Conservation (phyloP, 2,888 invertebrate species). For the Tridacna gigas region DNA sequence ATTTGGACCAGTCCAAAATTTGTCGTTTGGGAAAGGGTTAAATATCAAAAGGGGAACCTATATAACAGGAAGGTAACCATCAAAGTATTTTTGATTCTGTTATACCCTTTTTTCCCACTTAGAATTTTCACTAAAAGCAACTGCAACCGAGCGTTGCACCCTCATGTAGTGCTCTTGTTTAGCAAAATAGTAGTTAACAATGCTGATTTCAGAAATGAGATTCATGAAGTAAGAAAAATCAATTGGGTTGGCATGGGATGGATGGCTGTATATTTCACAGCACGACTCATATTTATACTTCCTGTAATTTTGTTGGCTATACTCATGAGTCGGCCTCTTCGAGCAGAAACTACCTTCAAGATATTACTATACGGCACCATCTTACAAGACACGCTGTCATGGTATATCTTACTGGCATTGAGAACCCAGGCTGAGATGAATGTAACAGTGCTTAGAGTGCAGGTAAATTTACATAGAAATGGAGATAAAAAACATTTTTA, state of each 20-base stretch:
- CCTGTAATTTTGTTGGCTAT: slow-evolving; percentile 7
- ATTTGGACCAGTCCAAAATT: too few species aligned
- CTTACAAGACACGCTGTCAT: slow-evolving; percentile 6
- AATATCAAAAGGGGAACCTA: too few species aligned
- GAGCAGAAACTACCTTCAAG: not conserved
- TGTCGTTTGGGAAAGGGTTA: too few species aligned
- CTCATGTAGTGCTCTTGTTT: too few species aligned
- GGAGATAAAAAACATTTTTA: not conserved
- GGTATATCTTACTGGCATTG: slow-evolving; percentile 6
- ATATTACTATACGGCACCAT: not conserved
- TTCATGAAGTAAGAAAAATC: not conserved
- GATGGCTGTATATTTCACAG: slow-evolving; percentile 19
- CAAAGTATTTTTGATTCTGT: too few species aligned
- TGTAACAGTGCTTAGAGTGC: slow-evolving; percentile 2
- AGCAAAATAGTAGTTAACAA: too few species aligned
- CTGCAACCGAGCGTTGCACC: too few species aligned
- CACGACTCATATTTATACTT: not conserved
- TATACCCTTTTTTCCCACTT: too few species aligned
- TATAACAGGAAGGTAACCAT: too few species aligned
- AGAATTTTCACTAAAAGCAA: too few species aligned
- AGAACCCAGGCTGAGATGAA: slow-evolving; percentile 7
- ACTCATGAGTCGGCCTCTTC: not conserved
- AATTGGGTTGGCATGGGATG: not conserved
- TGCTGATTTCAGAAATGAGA: slow-evolving; percentile 6
- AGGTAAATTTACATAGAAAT: slow-evolving; percentile 11